Evolutionary conservation across 2,888 invertebrate species (phyloP), one percentile per base, ranked within the genome.

Genomic region (Phaedon cochleariae): DNA sequence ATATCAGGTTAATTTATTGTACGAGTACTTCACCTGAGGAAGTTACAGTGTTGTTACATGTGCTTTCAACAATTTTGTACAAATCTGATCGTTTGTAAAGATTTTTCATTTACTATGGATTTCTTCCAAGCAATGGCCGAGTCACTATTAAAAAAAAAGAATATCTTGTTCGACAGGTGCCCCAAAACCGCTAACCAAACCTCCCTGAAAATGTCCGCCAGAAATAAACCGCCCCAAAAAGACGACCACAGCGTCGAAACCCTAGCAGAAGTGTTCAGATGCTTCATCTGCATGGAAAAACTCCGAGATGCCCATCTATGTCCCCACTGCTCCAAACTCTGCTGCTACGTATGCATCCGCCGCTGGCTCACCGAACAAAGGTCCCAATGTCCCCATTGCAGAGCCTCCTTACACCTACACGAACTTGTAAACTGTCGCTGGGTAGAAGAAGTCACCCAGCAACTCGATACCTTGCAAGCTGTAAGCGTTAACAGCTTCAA

Each of bases 231-330:
- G 76, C 86, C 86, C 82, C 85, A 84, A 79, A 88, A 87, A 85
- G 89, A 89, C 80, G 89, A 89, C 79, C 88, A 88, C 80, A 88
- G 88, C 77, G 88, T 89, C 74, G 89, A 89, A 93, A 92, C 92
- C 64, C 84, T 95, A 80, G 92, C 95, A 60, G 96, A 96, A 85
- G 95, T 96, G 58, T 97, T 97, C 83, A 90, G 95, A 81, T 97
- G 96, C 85, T 96, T 96, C 85, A 97, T 97, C 81, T 97, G 96
- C 84, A 97, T 96, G 96, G 96, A 96, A 87, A 95, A 95, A 84
- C 86, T 97, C 79, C 90, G 93, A 78, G 96, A 97, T 85, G 96
- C 96, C 49, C 94, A 96, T 83, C 87, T 97, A 53, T 97, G 97
- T 84, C 96, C 96, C 4, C 96, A 96, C 83, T 97, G 97, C 83